Evolutionary conservation across 1,140 invertebrate genomes (phyloP).

Genomic region (Ips nitidus): DNA sequence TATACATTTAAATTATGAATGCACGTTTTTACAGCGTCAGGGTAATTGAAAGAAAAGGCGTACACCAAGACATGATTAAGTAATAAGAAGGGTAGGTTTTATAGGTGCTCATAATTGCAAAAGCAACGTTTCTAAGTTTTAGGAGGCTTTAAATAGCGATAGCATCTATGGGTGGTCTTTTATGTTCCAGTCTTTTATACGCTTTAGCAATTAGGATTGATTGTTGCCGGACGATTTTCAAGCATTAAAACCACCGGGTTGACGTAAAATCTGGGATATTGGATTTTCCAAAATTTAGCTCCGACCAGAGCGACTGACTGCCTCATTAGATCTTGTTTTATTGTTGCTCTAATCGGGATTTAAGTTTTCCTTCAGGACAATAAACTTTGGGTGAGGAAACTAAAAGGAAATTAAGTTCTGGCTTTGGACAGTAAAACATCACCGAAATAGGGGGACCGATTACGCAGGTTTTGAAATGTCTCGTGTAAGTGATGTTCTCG

Average conservation of each 20-base stretch:
- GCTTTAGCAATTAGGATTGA: constrained; percentile 52
- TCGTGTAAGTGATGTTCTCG: background rate
- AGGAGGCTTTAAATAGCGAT: constrained; percentile 48
- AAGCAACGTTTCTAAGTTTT: constrained; percentile 44
- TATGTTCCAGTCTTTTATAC: constrained; percentile 49
- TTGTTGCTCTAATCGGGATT: constrained; percentile 18
- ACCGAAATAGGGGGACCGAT: constrained; percentile 1
- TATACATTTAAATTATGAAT: too few species aligned
- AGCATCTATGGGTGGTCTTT: constrained; percentile 46
- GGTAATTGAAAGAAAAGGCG: too few species aligned
- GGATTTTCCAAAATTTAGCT: constrained; percentile 46
- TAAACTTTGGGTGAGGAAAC: constrained; percentile 24
- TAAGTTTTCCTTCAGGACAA: constrained; percentile 28
- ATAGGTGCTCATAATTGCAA: constrained; percentile 47
- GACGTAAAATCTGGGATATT: constrained; percentile 49
- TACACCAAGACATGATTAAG: constrained; percentile 42
- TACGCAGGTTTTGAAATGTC: constrained; percentile 4
- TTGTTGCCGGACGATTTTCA: constrained; percentile 52
- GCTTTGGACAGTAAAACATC: constrained; percentile 22
- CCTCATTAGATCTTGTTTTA: constrained; percentile 28
- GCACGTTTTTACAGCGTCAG: too few species aligned
- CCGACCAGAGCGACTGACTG: constrained; percentile 32
- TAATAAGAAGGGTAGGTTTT: constrained; percentile 45
- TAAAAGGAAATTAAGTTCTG: constrained; percentile 31
- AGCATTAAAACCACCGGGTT: constrained; percentile 42